phyloP scores from a whole-genome alignment of 2,797 vertebrate genomes.

The Bufotes viridis region DNA sequence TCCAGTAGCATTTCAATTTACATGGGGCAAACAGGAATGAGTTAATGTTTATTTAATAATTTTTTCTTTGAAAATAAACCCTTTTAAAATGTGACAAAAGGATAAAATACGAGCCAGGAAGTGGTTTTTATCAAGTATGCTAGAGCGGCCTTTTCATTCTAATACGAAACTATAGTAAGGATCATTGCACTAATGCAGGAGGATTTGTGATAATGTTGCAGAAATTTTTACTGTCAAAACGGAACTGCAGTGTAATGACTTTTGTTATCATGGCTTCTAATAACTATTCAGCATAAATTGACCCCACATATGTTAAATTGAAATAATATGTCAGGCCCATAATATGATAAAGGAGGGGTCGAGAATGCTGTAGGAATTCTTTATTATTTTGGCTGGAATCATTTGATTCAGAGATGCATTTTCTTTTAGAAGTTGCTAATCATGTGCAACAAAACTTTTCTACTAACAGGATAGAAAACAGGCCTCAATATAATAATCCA shows the following conservation, averaged over 20 bases:
- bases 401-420: neutral
- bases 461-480: neutral
- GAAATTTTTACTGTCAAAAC: constrained; percentile 86
- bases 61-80: neutral
- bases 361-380: constrained; percentile 62
- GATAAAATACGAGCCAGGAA: constrained; percentile 69
- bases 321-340: constrained; percentile 73
- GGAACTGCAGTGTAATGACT: constrained; percentile 82
- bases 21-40: neutral
- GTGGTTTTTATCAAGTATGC: constrained; percentile 73
- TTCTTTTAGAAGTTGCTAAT: neutral
- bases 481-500: neutral
- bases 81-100: constrained; percentile 19
- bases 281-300: constrained; percentile 80
- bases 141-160: constrained; percentile 76
- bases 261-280: constrained; percentile 83
- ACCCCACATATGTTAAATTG: constrained; percentile 79
- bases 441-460: neutral
- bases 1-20: neutral
- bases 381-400: neutral
- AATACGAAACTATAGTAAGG: constrained; percentile 81
- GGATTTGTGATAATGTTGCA: constrained; percentile 86
- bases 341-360: constrained; percentile 66
- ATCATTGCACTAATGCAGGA: constrained; percentile 85
- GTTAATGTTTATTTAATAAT: neutral